Percentiles rank a stretch among this genome's conserved stretches.
These are phyloP conservation scores for Lycocerus yunnanus DNA, from an alignment of 2,888 invertebrate species.

Conservation along the genomic window DNA sequence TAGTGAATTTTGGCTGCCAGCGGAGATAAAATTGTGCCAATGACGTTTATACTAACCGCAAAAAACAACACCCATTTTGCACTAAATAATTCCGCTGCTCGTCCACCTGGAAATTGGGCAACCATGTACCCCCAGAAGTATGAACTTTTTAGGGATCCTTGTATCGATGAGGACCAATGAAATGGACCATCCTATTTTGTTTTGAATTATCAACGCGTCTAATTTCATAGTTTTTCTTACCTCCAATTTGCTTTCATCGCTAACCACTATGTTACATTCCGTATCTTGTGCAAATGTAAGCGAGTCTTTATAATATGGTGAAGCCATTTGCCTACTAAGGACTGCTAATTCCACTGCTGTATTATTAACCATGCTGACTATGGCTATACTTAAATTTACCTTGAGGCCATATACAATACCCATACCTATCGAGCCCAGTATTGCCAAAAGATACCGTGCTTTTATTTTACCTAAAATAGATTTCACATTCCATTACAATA, in stretches of 20 bases:
- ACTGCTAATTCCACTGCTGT: constrained; percentile 57
- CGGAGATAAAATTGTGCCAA: constrained; percentile 79
- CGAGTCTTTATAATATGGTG: not conserved
- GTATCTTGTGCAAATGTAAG: not conserved
- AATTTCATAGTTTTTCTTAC: not conserved
- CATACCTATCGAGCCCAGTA: constrained; percentile 76
- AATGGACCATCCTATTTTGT: constrained; percentile 73
- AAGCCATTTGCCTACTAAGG: not conserved
- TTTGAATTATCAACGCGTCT: constrained; percentile 31
- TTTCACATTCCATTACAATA: not conserved
- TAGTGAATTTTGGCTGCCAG: constrained; percentile 71
- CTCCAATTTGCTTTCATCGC: not conserved
- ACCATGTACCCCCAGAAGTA: constrained; percentile 89
- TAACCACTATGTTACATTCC: not conserved
- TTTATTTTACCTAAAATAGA: constrained; percentile 49
- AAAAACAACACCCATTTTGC: constrained; percentile 89
- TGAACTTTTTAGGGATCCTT: constrained; percentile 78
- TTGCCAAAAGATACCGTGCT: constrained; percentile 69
- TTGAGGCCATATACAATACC: constrained; percentile 82
- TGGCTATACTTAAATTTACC: constrained; percentile 80
- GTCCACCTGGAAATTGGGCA: constrained; percentile 77
- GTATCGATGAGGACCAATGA: constrained; percentile 71
- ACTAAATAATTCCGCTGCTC: constrained; percentile 79
- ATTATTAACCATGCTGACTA: constrained; percentile 83
- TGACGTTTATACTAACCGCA: constrained; percentile 75